Percentiles rank a stretch among this genome's conserved stretches.
These are phyloP conservation scores for Andrena minutula DNA, from an alignment of 2,888 invertebrate genomes.

Conservation along the genomic window DNA sequence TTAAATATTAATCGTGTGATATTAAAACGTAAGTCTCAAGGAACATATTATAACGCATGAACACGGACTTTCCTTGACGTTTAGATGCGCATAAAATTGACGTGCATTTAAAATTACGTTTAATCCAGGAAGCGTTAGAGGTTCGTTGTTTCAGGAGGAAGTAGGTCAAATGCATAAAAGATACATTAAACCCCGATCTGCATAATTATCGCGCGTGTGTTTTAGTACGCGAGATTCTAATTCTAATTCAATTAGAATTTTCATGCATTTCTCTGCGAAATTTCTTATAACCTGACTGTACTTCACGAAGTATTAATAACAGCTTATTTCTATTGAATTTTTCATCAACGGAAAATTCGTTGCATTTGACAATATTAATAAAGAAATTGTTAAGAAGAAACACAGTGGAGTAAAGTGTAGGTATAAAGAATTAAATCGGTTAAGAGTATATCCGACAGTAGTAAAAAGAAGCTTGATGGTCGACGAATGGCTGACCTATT, in stretches of 20 bases:
- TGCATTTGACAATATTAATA: no score
- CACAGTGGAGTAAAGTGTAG: no score
- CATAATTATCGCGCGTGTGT: constrained; percentile 7
- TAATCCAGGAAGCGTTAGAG: constrained; percentile 13
- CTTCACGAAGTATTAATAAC: no score
- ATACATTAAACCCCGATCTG: constrained; percentile 44
- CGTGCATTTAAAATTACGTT: constrained; percentile 12
- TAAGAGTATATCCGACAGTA: background rate
- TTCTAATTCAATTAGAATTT: background rate
- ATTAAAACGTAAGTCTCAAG: background rate
- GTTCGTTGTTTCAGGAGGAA: constrained; percentile 19
- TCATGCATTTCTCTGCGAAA: background rate
- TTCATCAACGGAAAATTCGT: no score
- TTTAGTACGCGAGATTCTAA: background rate
- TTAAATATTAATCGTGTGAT: background rate
- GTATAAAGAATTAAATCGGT: no score
- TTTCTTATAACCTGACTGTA: background rate
- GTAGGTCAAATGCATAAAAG: constrained; percentile 18
- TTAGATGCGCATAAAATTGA: background rate
- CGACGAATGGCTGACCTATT: constrained; percentile 32
- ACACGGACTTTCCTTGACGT: background rate
- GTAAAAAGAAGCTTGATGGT: constrained; percentile 8
- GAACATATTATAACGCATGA: background rate
- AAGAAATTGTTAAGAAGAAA: no score
- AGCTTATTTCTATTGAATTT: no score